These are phyloP conservation scores for Drosophila neutralis DNA, from an alignment of 2,888 invertebrate genomes.

Conservation along the genomic window DNA sequence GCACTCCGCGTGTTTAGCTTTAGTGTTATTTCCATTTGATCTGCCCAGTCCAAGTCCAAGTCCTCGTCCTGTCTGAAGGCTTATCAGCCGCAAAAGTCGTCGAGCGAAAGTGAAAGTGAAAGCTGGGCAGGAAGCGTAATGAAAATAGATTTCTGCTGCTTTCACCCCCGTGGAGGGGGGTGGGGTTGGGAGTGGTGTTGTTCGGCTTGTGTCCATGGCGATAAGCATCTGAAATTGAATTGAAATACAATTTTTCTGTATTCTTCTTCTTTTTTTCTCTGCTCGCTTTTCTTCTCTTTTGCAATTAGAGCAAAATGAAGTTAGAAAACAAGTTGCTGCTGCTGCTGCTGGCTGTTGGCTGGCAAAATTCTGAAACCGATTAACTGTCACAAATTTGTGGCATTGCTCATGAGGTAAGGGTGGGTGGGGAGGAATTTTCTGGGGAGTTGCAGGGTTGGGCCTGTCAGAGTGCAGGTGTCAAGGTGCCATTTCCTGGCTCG, in stretches of 20 bases:
- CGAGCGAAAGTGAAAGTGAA: slow-evolving; percentile 17
- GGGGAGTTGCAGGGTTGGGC: background rate
- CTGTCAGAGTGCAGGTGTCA: slow-evolving; percentile 36
- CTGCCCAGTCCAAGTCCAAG: slow-evolving; percentile 20
- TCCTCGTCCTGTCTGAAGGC: slow-evolving; percentile 28
- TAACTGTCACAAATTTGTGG: slow-evolving; percentile 40
- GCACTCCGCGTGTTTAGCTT: slow-evolving; percentile 34
- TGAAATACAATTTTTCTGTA: slow-evolving; percentile 64
- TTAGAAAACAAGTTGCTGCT: slow-evolving; percentile 26
- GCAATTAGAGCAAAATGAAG: slow-evolving; percentile 68
- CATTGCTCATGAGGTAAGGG: background rate
- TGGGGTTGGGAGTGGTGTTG: background rate
- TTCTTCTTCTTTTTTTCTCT: background rate
- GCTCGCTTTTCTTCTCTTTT: background rate
- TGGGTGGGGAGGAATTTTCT: background rate
- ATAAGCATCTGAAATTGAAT: slow-evolving; percentile 73
- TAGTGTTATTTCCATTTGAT: slow-evolving; percentile 60
- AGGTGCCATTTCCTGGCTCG: slow-evolving; percentile 43
- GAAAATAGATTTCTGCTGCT: slow-evolving; percentile 69
- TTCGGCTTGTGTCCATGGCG: slow-evolving; percentile 50
- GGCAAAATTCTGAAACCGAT: slow-evolving; percentile 18
- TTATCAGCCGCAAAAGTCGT: slow-evolving; percentile 72
- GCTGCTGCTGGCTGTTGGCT: background rate
- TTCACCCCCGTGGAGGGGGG: background rate
- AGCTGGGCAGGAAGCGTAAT: slow-evolving; percentile 47